phyloP scores from a whole-genome alignment of 2,113 vertebrate genomes.

The Misgurnus anguillicaudatus region DNA sequence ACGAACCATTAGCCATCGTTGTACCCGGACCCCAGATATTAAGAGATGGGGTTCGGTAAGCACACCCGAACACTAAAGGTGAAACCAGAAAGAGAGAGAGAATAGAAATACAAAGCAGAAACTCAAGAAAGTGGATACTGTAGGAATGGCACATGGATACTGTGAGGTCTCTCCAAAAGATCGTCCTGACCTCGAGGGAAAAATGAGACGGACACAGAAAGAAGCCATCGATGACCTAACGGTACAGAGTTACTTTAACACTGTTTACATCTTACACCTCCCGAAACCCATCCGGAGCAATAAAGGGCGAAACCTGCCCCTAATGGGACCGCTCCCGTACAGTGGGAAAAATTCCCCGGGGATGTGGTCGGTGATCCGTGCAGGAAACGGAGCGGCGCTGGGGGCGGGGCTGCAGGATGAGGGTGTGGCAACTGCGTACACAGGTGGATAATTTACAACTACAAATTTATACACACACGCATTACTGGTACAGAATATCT shows the following conservation, averaged over 20 bases:
- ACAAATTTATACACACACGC: slow-evolving; percentile 67
- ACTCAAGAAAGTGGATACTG: slow-evolving; percentile 10
- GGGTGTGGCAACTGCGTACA: slow-evolving; percentile 45
- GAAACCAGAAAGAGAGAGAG: neutral
- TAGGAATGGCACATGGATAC: neutral
- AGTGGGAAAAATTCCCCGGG: too few relatives aligned
- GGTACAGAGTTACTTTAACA: slow-evolving; percentile 44
- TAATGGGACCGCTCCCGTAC: too few relatives aligned
- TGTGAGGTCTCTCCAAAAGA: neutral
- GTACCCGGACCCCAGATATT: too few relatives aligned
- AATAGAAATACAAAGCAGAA: neutral
- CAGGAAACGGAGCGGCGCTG: neutral
- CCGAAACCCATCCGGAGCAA: slow-evolving; percentile 32
- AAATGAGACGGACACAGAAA: neutral
- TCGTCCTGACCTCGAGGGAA: slow-evolving; percentile 17
- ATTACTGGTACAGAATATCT: slow-evolving; percentile 74
- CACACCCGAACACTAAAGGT: neutral
- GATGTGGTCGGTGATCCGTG: too few relatives aligned
- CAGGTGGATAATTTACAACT: slow-evolving; percentile 70
- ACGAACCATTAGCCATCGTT: too few relatives aligned
- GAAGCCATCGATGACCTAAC: neutral
- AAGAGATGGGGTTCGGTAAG: neutral
- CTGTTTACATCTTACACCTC: slow-evolving; percentile 40
- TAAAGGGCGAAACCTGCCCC: neutral
- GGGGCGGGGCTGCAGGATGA: slow-evolving; percentile 1